Evolutionary conservation across 2,888 invertebrate species (phyloP), one percentile per base, ranked within the genome.

Genomic region (Lordiphosa fenestrarum): DNA sequence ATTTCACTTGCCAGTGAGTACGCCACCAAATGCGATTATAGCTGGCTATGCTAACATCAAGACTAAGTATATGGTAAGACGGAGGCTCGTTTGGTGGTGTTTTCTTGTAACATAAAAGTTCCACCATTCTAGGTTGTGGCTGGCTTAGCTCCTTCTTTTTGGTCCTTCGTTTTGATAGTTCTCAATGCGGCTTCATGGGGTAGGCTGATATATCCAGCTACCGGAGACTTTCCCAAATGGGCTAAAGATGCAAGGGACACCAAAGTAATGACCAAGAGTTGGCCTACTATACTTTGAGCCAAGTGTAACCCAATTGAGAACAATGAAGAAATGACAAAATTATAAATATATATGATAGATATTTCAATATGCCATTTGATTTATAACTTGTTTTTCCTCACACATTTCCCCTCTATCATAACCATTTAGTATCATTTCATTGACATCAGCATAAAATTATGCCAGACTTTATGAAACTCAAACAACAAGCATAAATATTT

Each of bases 11-110:
- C 98, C 97, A 0, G 97, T 97, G 3, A 97, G 96, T 15, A 97
- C 98, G 0, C 97, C 97, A 0, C 96, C 98, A 6, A 98, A 98
- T 90, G 97, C 98, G 1, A 96, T 98, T 60, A 95, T 95, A 0
- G 94, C 95, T 19, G 94, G 94, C 0, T 94, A 94, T 3, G 94
- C 93, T 0, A 92, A 93, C 72, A 95, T 96, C 90, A 92, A 92
- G 66, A 94, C 94, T 1, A 91, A 92, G 42, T 94, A 95, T 74
- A 94, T 96, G 92, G 93, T 94, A 74, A 89, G 61, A 7, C 7
- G 1, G 7, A 25, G 6, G 2, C 7, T 25, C 7, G 25, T 7
- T 25, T 25, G 25, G 7, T 7, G 7, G 6, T 25, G n/a, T n/a
- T n/a, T n/a, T 25, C 25, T 2, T 7, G 1, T 7, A 1, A 25